Evolutionary conservation across 2,113 vertebrate species (phyloP), one percentile per base, ranked within the genome.

Genomic region (Myxocyprinus asiaticus): DNA sequence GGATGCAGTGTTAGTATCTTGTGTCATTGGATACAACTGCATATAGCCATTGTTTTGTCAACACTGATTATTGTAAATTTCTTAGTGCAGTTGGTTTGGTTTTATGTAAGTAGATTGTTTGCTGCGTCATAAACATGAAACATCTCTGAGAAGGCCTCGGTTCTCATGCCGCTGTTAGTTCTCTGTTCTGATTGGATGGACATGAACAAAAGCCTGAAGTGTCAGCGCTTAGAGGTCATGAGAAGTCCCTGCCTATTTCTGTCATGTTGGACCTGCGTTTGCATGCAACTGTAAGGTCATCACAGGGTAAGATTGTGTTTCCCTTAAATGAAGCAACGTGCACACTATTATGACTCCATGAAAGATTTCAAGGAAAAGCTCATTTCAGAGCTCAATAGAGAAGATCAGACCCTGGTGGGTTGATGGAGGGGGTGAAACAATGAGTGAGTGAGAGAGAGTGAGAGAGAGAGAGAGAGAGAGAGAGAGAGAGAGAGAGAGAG

Each of bases 381-480:
- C 42, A 5, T 45, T 22, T 48, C 59, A 77, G 62, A 77, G 80
- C 7, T 58, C 42, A 70, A 45, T 45, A 47, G 4, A 48, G 55
- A 45, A 14, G 44, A 68, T 53, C 43, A 56, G 69, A 55, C 51
- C 50, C 61, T 44, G 17, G 67, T 59, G 22, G 17, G 11, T 42
- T 51, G n/a, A 48, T 59, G 48, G 59, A 43, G n/a, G n/a, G 58
- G 59, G 15, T 65, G 48, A 76, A 79, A 44, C 61, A 64, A 81
- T 87, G 64, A 70, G 59, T n/a, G n/a, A n/a, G n/a, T n/a, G n/a
- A n/a, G n/a, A n/a, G n/a, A n/a, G n/a, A n/a, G n/a, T n/a, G n/a
- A n/a, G n/a, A n/a, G n/a, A n/a, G n/a, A n/a, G n/a, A n/a, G n/a
- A n/a, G n/a, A n/a, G n/a, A n/a, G n/a, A n/a, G n/a, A n/a, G n/a